A percentile compares a stretch with the other conserved stretches of the same genome.
These are phyloP conservation scores for Anodontia alba DNA, from an alignment of 2,888 invertebrate genomes.

Conservation along the genomic window DNA sequence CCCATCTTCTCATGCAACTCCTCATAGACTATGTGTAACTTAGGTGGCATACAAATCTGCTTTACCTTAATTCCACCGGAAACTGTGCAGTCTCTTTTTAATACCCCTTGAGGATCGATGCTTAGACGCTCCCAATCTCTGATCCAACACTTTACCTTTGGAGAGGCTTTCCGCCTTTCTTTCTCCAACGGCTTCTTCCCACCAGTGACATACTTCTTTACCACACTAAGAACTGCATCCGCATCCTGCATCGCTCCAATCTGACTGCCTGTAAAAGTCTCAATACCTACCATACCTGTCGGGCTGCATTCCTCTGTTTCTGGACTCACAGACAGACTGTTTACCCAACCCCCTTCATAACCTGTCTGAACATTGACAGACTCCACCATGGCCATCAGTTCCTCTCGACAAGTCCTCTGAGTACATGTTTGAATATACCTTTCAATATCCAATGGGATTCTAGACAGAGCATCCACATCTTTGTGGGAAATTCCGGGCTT, in stretches of 20 bases:
- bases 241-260: neutral
- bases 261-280: neutral
- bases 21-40: conserved; percentile 12
- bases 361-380: no score
- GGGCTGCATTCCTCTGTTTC: conserved; percentile 16
- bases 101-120: neutral
- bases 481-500: no score
- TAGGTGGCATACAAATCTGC: conserved; percentile 23
- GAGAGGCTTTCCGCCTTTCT: neutral
- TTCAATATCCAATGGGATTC: no score
- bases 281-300: no score
- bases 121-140: neutral
- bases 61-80: neutral
- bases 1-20: no score
- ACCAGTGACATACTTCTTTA: conserved; percentile 13
- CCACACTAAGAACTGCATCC: conserved; percentile 15
- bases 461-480: no score
- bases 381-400: no score
- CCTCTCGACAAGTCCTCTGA: no score
- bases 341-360: no score
- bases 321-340: neutral
- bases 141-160: conserved; percentile 7
- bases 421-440: no score
- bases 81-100: neutral
- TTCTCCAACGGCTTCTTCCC: neutral